Percentiles rank a stretch among this genome's conserved stretches.
phyloP scores from a whole-genome alignment of 2,113 vertebrate species.

The Chunga burmeisteri region DNA sequence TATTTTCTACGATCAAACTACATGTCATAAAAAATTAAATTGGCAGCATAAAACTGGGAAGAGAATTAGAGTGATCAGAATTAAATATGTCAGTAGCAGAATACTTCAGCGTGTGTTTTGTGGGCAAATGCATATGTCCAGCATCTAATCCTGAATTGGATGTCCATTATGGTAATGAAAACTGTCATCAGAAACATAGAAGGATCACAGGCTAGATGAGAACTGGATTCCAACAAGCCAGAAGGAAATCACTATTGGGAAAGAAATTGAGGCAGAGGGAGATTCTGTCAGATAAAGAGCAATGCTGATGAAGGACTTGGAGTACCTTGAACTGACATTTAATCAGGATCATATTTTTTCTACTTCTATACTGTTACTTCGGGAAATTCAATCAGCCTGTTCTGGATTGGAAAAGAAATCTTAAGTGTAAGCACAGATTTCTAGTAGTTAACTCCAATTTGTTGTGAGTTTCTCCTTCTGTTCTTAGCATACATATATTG shows the following conservation, averaged over 20 bases:
- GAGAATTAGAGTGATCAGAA: background rate
- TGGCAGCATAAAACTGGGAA: background rate
- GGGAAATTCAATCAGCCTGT: background rate
- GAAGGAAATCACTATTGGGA: background rate
- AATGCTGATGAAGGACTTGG: background rate
- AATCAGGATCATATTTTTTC: constrained; percentile 1
- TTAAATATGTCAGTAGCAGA: background rate
- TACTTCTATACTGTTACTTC: background rate
- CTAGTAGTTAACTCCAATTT: background rate
- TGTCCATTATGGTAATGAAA: background rate
- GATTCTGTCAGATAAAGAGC: background rate
- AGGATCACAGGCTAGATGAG: background rate
- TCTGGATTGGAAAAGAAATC: background rate
- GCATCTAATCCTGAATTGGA: background rate
- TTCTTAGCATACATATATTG: background rate
- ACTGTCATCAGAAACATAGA: background rate
- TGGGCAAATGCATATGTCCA: background rate
- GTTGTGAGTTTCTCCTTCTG: background rate
- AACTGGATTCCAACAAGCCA: background rate
- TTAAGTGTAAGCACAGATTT: background rate
- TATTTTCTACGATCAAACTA: background rate
- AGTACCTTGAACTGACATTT: background rate
- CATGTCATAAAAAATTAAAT: background rate
- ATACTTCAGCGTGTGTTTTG: background rate
- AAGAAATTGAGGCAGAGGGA: background rate